phyloP scores from a whole-genome alignment of 2,113 vertebrate species.

The Petrocephalus microphthalmus region DNA sequence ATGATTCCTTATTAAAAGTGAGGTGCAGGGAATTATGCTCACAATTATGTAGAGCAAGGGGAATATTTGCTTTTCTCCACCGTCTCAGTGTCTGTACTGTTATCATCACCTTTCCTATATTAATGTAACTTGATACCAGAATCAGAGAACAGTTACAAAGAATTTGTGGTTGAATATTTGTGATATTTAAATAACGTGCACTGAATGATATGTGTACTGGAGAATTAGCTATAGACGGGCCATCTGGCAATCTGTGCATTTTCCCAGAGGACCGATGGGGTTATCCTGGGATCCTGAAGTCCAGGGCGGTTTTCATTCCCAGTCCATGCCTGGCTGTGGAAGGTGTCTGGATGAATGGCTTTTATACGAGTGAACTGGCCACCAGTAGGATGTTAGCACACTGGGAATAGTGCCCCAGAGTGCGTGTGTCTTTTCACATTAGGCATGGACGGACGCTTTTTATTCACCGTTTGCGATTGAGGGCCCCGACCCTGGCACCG shows the following conservation, averaged over 20 bases:
- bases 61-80: neutral
- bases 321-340: neutral
- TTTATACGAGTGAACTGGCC: neutral
- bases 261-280: neutral
- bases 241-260: neutral
- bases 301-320: neutral
- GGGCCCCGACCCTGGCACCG: neutral
- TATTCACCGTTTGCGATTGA: neutral
- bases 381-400: neutral
- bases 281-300: neutral
- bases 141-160: neutral
- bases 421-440: neutral
- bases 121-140: neutral
- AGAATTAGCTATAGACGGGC: neutral
- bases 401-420: neutral
- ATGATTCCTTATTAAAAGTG: neutral
- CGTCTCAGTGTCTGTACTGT: neutral
- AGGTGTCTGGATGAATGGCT: neutral
- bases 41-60: neutral
- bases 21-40: neutral
- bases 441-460: neutral
- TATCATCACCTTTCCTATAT: neutral
- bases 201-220: neutral
- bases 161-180: neutral
- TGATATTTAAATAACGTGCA: neutral